Evolutionary conservation across 2,888 invertebrate genomes (phyloP), one percentile per base, ranked within the genome.

Genomic region (Heliconius ismenius): DNA sequence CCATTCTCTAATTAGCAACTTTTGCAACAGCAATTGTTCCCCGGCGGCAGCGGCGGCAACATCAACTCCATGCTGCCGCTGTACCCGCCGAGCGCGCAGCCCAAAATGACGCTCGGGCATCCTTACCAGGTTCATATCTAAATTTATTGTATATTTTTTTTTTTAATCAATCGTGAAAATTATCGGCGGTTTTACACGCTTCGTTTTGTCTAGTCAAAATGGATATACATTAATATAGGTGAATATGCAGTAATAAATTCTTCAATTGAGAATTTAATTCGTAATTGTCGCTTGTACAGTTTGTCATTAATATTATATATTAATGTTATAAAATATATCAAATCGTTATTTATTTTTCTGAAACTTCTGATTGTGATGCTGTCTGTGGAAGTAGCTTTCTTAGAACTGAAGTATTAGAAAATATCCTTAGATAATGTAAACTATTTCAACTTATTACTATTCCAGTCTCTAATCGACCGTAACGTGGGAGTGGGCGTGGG

Each of bases 1-100:
- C 58, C 58, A 58, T 58, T 58, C 58, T 58, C n/a, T 67, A 67
- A 67, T 39, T 39, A 67, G 65, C 65, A 67, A 67, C 65, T 67
- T 67, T 67, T 67, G 65, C 65, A 67, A 32, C 79, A 82, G 75
- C 86, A 92, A 86, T 83, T 93, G 85, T 92, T 90, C 83, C 85
- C 90, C 60, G 88, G 88, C 79, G 86, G 84, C 78, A 89, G 85
- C 83, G 86, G 89, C 60, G 88, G 86, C 81, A 92, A 90, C 85
- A 86, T 93, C 82, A 91, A 89, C 86, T 90, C 88, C 77, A 86
- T 94, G 84, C 87, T 95, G 83, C 91, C 94, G 89, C 93, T 94
- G 78, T 93, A 94, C 83, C 94, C 94, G 85, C 95, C 93, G 81
- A 94, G 89, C 79, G 91, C 92, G 10, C 62, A 60, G 82, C 92